These are phyloP conservation scores for Heterochromis multidens DNA, from an alignment of 2,113 vertebrate genomes.

Conservation along the genomic window DNA sequence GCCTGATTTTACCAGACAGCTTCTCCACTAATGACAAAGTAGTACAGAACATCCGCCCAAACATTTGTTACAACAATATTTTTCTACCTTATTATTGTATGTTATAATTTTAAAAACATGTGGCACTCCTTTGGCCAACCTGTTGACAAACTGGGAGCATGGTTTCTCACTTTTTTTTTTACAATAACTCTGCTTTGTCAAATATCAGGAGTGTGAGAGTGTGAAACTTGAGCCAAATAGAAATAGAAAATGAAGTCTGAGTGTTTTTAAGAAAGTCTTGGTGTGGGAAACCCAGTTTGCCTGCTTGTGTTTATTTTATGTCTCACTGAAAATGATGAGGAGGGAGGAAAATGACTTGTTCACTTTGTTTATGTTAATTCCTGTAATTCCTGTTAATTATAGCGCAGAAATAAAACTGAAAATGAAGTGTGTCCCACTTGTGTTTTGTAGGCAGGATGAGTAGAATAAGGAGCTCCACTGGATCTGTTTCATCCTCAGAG, in stretches of 20 bases:
- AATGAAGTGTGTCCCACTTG: constrained; percentile 17
- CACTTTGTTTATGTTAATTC: constrained; percentile 48
- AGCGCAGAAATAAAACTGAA: neutral
- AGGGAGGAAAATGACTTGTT: constrained; percentile 28
- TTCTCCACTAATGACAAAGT: constrained; percentile 76
- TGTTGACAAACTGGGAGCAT: constrained; percentile 4
- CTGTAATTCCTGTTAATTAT: constrained; percentile 43
- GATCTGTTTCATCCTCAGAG: constrained; percentile 61
- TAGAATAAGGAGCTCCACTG: constrained; percentile 44
- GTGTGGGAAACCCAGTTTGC: constrained; percentile 8
- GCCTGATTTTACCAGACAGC: constrained; percentile 69
- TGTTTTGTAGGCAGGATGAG: constrained; percentile 25
- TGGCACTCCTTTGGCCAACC: constrained; percentile 12
- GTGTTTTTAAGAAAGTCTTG: constrained; percentile 3
- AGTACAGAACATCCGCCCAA: constrained; percentile 71
- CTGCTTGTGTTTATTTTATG: constrained; percentile 46
- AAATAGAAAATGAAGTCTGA: constrained; percentile 1
- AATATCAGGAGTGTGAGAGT: constrained; percentile 8
- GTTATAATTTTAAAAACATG: constrained; percentile 57
- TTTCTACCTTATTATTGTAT: constrained; percentile 58
- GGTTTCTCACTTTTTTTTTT: neutral
- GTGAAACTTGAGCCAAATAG: neutral
- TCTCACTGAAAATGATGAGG: constrained; percentile 17
- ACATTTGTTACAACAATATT: constrained; percentile 72
- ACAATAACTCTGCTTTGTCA: neutral